Evolutionary conservation across 2,888 invertebrate species (phyloP).

Genomic region (Leptopilina syphax): DNA sequence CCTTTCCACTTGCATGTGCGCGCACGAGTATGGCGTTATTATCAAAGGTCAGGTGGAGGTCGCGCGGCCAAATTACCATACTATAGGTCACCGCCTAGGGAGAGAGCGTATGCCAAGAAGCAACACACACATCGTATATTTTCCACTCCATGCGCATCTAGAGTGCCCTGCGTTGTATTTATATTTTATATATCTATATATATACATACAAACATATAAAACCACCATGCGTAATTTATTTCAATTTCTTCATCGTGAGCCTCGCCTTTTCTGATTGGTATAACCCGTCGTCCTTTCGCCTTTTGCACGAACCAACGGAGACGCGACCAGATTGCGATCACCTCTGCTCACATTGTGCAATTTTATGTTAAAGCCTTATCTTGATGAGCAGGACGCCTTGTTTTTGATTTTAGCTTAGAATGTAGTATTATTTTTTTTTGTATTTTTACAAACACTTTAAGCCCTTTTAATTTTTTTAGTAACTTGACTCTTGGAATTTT

Average conservation of each 20-base stretch:
- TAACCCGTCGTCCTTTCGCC: conserved; percentile 47
- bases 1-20: conserved; percentile 66
- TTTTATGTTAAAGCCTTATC: neutral
- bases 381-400: neutral
- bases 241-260: conserved; percentile 63
- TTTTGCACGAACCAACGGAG: conserved; percentile 44
- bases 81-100: conserved; percentile 58
- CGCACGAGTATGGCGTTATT: conserved; percentile 63
- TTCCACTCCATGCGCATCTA: too few relatives aligned
- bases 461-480: too few relatives aligned
- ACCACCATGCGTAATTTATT: conserved; percentile 64
- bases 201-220: conserved; percentile 20
- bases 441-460: too few relatives aligned
- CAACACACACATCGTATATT: neutral
- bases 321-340: conserved; percentile 38
- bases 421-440: neutral
- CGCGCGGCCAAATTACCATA: conserved; percentile 68
- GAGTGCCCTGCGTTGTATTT: neutral
- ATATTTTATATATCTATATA: neutral
- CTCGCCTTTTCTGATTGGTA: conserved; percentile 47
- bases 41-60: conserved; percentile 74
- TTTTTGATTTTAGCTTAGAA: neutral
- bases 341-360: conserved; percentile 16
- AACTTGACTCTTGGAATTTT: too few relatives aligned
- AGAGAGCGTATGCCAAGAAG: conserved; percentile 30